Percentiles rank a stretch among this genome's conserved stretches.
Conservation (phyloP, 2,797 vertebrate genomes). For the Lutjanus campechanus region DNA sequence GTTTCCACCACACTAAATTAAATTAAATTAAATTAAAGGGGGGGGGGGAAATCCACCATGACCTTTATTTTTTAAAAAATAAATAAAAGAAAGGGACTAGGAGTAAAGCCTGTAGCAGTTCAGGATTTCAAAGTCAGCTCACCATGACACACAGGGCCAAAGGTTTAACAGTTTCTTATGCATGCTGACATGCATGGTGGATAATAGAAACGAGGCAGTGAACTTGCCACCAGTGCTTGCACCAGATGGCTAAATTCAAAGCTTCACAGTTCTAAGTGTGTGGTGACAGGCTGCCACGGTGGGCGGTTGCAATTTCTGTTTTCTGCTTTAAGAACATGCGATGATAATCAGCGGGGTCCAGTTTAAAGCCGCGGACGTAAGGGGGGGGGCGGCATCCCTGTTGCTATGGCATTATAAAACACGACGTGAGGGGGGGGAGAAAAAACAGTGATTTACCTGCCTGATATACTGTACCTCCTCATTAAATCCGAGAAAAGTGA, state of each 20-base stretch:
- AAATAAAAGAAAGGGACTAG: not conserved
- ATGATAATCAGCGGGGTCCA: constrained; percentile 68
- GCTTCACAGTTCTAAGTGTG: constrained; percentile 69
- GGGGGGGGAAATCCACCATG: not conserved
- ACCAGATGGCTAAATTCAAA: constrained; percentile 80
- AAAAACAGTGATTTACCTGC: constrained; percentile 39
- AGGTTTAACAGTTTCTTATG: constrained; percentile 3
- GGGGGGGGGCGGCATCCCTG: constrained; percentile 26
- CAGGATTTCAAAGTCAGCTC: constrained; percentile 4
- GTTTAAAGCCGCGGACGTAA: constrained; percentile 44
- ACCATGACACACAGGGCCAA: constrained; percentile 10
- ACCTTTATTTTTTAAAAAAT: not conserved
- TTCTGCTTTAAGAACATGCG: constrained; percentile 69
- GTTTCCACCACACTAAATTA: too few relatives aligned
- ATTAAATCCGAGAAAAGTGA: constrained; percentile 32
- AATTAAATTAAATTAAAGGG: not conserved
- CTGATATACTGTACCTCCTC: constrained; percentile 12
- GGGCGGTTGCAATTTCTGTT: constrained; percentile 74
- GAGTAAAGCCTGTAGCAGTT: not conserved
- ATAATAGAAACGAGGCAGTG: constrained; percentile 38
- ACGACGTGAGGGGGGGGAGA: not conserved
- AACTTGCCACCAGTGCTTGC: constrained; percentile 55
- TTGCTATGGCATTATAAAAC: constrained; percentile 32
- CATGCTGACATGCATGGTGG: constrained; percentile 26
- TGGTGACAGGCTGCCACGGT: constrained; percentile 73